These are phyloP conservation scores for Pempheris klunzingeri DNA, from an alignment of 2,797 vertebrate genomes.

Conservation along the genomic window DNA sequence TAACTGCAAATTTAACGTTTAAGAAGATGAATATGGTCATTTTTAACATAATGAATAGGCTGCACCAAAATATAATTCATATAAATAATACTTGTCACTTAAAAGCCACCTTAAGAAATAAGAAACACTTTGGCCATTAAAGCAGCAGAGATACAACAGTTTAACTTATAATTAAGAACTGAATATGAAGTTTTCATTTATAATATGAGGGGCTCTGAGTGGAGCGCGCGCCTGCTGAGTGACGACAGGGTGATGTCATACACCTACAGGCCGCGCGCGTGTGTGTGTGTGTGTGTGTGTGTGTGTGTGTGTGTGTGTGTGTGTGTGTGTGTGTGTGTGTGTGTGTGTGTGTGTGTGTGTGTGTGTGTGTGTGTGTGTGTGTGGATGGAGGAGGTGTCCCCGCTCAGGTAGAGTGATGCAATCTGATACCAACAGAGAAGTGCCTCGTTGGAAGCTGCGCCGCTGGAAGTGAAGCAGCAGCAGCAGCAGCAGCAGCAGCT, in stretches of 20 bases:
- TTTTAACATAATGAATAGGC: background rate
- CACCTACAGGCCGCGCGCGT: constrained; percentile 30
- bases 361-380: constrained; percentile 31
- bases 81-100: background rate
- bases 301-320: constrained; percentile 23
- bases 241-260: constrained; percentile 69
- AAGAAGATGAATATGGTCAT: too few species aligned
- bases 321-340: constrained; percentile 16
- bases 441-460: constrained; percentile 69
- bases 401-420: constrained; percentile 78
- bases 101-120: background rate
- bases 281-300: constrained; percentile 15
- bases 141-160: background rate
- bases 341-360: constrained; percentile 13
- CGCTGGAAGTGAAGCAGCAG: constrained; percentile 28
- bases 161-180: too few species aligned
- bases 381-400: constrained; percentile 56
- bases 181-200: too few species aligned
- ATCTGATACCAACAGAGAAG: constrained; percentile 63
- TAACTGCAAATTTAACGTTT: background rate
- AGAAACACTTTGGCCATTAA: background rate
- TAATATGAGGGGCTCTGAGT: background rate
- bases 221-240: too few species aligned
- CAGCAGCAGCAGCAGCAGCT: constrained; percentile 37
- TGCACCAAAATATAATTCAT: too few species aligned